These are phyloP conservation scores for Diadegma fenestrale DNA, from an alignment of 2,888 invertebrate species.

Conservation along the genomic window DNA sequence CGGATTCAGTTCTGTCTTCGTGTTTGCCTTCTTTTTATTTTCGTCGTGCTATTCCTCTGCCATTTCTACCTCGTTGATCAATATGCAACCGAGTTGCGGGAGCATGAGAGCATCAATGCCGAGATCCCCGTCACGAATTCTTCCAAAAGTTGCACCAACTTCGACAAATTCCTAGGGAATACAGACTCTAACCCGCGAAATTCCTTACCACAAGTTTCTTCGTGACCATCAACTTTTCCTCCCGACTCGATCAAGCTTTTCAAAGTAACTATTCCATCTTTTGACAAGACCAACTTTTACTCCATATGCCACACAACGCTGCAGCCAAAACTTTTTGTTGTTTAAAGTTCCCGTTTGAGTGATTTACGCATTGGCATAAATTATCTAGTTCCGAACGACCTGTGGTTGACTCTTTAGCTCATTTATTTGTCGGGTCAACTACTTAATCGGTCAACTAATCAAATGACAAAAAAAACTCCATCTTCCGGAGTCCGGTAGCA, in stretches of 20 bases:
- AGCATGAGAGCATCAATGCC: slow-evolving; percentile 3
- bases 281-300: not conserved
- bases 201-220: not conserved
- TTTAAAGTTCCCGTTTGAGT: not conserved
- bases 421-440: no score
- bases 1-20: not conserved
- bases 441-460: no score
- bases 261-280: slow-evolving; percentile 7
- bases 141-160: not conserved
- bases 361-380: not conserved
- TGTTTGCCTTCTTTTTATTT: not conserved
- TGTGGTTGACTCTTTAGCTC: not conserved
- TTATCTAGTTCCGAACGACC: not conserved
- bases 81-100: slow-evolving; percentile 5
- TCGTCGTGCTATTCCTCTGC: not conserved
- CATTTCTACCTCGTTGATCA: slow-evolving; percentile 8
- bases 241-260: not conserved
- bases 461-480: no score
- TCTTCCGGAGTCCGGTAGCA: no score
- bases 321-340: not conserved
- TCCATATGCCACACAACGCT: not conserved
- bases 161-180: not conserved
- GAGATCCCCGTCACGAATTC: slow-evolving; percentile 3
- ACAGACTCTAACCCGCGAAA: not conserved
- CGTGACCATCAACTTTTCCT: slow-evolving; percentile 1